Evolutionary conservation across 2,113 vertebrate species (phyloP), one percentile per base, ranked within the genome.

Genomic region (Anhinga anhinga): DNA sequence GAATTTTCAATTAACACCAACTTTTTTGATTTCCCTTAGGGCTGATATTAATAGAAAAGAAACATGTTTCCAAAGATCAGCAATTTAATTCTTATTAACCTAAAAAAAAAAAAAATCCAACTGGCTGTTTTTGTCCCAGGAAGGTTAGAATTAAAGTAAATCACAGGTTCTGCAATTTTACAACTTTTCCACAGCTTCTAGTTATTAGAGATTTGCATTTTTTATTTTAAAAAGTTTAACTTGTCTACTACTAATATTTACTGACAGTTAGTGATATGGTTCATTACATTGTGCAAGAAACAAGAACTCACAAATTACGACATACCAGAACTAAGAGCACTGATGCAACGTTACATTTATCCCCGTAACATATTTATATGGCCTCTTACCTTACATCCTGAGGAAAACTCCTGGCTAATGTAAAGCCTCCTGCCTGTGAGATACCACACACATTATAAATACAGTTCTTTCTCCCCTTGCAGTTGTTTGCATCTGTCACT

Each of bases 41-140:
- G 94, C 14, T 80, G 58, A 11, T 83, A 88, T 42, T 38, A 80
- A 62, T 21, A 67, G 52, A 83, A 93, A 92, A 93, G 8, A 63
- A 90, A 38, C 3, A 32, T 9, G 11, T 83, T 94, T 80, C 67
- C 62, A 92, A 96, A 94, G 73, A 93, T 49, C 5, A 83, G 32
- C 19, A 97, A 94, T 82, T 90, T 83, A 71, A 91, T 59, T 82
- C 21, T 82, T 86, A 90, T 78, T 96, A 95, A 92, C 34, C 17
- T 62, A 12, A 53, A 30, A 83, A 7, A 9, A 36, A 38, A 69
- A 32, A 58, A 34, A 32, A 40, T 7, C 5, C 1, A 42, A 23
- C 49, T 76, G 17, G 4, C 6, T 85, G 19, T 2, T 78, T 94
- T 77, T 63, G 15, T 74, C 47, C 7, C 9, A 53, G 9, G 21